Evolutionary conservation across 2,888 invertebrate genomes (phyloP).

Genomic region (Caenorhabditis japonica): DNA sequence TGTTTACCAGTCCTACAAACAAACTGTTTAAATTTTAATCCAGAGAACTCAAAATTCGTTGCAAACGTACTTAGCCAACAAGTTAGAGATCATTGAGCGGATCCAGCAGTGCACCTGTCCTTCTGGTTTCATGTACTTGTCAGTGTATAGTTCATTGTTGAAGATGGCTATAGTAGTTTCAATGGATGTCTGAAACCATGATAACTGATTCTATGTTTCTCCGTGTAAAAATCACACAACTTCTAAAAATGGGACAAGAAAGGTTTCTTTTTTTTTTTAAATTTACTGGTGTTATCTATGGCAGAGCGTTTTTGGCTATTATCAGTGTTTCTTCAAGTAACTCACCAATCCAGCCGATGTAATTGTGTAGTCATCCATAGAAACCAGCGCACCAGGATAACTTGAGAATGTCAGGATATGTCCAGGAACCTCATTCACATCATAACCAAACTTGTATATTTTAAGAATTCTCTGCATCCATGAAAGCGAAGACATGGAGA

Average conservation of each 20-base stretch:
- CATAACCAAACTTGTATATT: slow-evolving; percentile 83
- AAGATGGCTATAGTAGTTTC: slow-evolving; percentile 87
- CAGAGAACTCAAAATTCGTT: neutral
- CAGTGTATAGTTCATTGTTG: slow-evolving; percentile 83
- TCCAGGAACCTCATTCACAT: slow-evolving; percentile 78
- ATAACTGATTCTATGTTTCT: too few relatives aligned
- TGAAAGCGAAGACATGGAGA: slow-evolving; percentile 74
- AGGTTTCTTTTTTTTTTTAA: too few relatives aligned
- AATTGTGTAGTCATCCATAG: slow-evolving; percentile 77
- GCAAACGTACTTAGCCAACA: slow-evolving; percentile 83
- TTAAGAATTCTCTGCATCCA: slow-evolving; percentile 76
- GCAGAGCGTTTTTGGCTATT: too few relatives aligned
- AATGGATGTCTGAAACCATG: slow-evolving; percentile 80
- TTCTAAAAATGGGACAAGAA: too few relatives aligned
- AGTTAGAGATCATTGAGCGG: slow-evolving; percentile 87
- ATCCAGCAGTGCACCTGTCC: slow-evolving; percentile 82
- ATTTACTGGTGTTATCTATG: too few relatives aligned
- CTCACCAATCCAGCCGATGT: slow-evolving; percentile 72
- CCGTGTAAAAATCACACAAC: too few relatives aligned
- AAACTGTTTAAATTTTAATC: neutral
- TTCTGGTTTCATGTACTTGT: slow-evolving; percentile 82
- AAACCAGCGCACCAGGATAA: slow-evolving; percentile 76
- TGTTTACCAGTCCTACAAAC: slow-evolving; percentile 62
- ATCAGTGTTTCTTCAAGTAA: neutral
- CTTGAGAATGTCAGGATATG: slow-evolving; percentile 75